Evolutionary conservation across 23 tunicate genomes (phyloP).

Genomic region (Styela plicata): DNA sequence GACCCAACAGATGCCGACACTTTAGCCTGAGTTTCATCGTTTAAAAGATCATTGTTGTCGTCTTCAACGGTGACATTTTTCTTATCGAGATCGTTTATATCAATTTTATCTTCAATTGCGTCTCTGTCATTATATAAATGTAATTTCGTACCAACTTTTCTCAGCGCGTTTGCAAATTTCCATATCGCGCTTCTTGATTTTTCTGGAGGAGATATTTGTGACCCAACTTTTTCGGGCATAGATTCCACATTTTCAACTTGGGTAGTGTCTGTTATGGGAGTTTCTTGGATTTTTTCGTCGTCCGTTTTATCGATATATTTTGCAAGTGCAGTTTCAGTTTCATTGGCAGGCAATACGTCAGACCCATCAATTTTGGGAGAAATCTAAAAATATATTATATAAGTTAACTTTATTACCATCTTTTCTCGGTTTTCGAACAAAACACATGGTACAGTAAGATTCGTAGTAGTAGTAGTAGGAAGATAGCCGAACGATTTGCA

Average conservation of each 20-base stretch:
- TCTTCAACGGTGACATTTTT: not conserved
- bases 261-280: not conserved
- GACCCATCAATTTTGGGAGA: too few relatives aligned
- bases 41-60: not conserved
- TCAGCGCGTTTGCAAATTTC: slow-evolving; percentile 52
- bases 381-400: too few relatives aligned
- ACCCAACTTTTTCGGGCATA: not conserved
- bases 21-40: not conserved
- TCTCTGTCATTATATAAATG: slow-evolving; percentile 35
- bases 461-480: too few relatives aligned
- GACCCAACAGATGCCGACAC: too few relatives aligned
- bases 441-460: too few relatives aligned
- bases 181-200: slow-evolving; percentile 26
- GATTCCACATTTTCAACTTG: not conserved
- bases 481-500: too few relatives aligned
- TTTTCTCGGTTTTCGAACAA: too few relatives aligned
- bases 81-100: not conserved
- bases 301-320: not conserved
- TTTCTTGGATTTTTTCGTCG: not conserved
- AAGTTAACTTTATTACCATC: too few relatives aligned
- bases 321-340: too few relatives aligned
- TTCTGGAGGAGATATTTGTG: not conserved
- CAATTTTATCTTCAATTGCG: not conserved
- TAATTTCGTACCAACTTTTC: slow-evolving; percentile 56
- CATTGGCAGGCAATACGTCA: too few relatives aligned